Evolutionary conservation across 2,888 invertebrate species (phyloP).

Genomic region (Zygothrica quintamaculata): DNA sequence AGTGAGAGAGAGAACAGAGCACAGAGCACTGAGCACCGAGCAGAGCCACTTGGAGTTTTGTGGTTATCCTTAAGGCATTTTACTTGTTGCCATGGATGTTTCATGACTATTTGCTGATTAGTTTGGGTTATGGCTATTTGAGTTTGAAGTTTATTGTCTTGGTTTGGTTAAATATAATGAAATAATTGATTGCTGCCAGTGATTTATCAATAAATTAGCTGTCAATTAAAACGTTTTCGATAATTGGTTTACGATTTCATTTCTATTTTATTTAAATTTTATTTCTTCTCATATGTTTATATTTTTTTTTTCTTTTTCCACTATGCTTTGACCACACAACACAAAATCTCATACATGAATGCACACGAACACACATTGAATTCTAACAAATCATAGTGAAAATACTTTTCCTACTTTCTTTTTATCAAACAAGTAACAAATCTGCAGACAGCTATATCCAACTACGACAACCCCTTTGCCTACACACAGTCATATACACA

Average conservation of each 20-base stretch:
- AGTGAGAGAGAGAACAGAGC: background rate
- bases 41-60: background rate
- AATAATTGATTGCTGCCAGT: constrained; percentile 53
- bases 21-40: background rate
- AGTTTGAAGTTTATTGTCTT: constrained; percentile 56
- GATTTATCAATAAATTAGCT: constrained; percentile 53
- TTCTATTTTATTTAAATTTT: too few species aligned
- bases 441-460: too few species aligned
- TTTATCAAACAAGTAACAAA: too few species aligned
- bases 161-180: constrained; percentile 45
- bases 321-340: constrained; percentile 34
- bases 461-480: too few species aligned
- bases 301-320: background rate
- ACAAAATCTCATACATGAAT: constrained; percentile 59
- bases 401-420: constrained; percentile 1
- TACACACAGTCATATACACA: too few species aligned
- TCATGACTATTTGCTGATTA: constrained; percentile 60
- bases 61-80: constrained; percentile 29
- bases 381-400: constrained; percentile 30
- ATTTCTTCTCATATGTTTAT: too few species aligned
- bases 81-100: constrained; percentile 46
- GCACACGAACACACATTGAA: constrained; percentile 10
- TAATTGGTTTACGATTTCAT: background rate
- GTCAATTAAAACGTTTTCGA: constrained; percentile 16
- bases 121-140: constrained; percentile 66